phyloP scores from a whole-genome alignment of 2,113 vertebrate species.

The Entomyzon cyanotis region DNA sequence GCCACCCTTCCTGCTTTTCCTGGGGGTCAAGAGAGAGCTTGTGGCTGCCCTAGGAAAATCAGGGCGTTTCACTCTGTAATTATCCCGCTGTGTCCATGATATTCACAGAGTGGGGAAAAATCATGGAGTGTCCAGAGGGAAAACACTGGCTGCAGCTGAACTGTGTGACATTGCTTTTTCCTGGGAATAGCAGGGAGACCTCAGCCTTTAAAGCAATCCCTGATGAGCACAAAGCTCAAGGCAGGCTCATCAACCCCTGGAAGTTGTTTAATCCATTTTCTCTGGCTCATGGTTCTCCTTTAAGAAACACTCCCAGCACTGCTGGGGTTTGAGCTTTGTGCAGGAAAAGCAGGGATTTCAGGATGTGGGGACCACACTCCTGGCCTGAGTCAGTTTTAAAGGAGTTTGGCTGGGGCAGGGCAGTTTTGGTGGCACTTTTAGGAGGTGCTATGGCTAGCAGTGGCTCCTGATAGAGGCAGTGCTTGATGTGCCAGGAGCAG shows the following conservation, averaged over 20 bases:
- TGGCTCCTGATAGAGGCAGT: not conserved
- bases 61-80: not conserved
- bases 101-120: not conserved
- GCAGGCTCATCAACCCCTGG: not conserved
- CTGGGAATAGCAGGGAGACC: not conserved
- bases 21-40: not conserved
- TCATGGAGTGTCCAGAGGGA: not conserved
- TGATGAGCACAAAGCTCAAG: not conserved
- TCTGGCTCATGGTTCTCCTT: not conserved
- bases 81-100: not conserved
- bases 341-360: not conserved
- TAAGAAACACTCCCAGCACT: not conserved
- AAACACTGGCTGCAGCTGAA: not conserved
- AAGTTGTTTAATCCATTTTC: not conserved
- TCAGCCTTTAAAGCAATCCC: not conserved
- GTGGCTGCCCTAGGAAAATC: not conserved
- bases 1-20: not conserved
- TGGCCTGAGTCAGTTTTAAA: not conserved
- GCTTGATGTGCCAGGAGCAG: not conserved
- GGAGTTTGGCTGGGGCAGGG: not conserved
- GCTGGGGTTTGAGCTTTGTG: not conserved
- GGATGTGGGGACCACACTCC: not conserved
- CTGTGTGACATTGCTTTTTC: not conserved
- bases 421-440: not conserved
- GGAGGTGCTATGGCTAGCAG: not conserved